Conservation (phyloP, 2,797 vertebrate genomes). For the Danionella dracula region DNA sequence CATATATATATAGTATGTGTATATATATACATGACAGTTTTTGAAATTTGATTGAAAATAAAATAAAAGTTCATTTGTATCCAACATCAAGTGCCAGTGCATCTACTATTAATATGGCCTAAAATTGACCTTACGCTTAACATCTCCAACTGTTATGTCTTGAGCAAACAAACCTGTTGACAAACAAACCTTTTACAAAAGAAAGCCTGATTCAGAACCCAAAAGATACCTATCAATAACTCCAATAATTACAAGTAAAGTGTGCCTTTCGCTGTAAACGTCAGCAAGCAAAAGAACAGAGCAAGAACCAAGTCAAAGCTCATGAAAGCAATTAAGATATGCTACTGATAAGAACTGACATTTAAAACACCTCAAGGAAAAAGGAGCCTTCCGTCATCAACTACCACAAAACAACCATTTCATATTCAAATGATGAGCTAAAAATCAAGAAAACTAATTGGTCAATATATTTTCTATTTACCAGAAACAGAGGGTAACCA, state of each 20-base stretch:
- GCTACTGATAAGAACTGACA: conserved; percentile 32
- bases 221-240: conserved; percentile 7
- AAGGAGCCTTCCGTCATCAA: neutral
- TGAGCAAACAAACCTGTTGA: too few species aligned
- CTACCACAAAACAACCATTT: neutral
- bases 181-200: neutral
- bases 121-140: too few species aligned
- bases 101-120: too few species aligned
- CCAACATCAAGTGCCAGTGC: too few species aligned
- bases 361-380: conserved; percentile 26
- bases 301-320: conserved; percentile 10
- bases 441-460: neutral
- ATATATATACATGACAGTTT: too few species aligned
- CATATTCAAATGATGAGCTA: neutral
- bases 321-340: conserved; percentile 37
- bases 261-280: neutral
- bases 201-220: neutral
- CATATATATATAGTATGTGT: too few species aligned
- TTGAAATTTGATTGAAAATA: too few species aligned
- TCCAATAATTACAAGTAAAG: neutral
- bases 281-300: neutral
- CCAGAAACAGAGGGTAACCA: too few species aligned
- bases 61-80: too few species aligned
- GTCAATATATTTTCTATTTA: too few species aligned
- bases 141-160: too few species aligned